Base-by-base conservation (phyloP, 2,113 vertebrate species). In the Guaruba guarouba region DNA sequence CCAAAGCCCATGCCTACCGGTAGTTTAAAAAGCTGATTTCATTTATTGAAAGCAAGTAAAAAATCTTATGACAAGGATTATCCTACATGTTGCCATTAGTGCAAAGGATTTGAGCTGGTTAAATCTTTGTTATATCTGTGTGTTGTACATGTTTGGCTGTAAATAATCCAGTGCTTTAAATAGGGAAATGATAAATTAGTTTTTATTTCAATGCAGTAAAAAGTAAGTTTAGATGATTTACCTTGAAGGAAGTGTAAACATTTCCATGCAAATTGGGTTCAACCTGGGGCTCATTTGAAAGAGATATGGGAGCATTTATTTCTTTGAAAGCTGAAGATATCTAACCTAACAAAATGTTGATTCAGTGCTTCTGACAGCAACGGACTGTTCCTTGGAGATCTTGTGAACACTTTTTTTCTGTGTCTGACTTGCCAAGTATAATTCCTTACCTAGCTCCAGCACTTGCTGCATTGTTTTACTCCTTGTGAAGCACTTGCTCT, bases 191-290 rank as follows among this genome's bases (percentile, higher is more conserved):
- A 77, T 33, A 91, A 86, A 84, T 92, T 48, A 86, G 15, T 54
- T 64, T 86, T 70, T 24, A 62, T 78, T 91, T 92, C 71, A 90
- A 80, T 64, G 62, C 84, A 54, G 12, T 33, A 44, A 83, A 92
- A 96, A 93, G 27, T 71, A 82, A 64, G 81, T 87, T 94, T 87
- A 63, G 52, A 82, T 61, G 17, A 89, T 82, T 82, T 97, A 84
- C 19, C 68, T 93, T 90, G 88, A 96, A 95, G 87, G 73, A 90
- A 95, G 23, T 55, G 88, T 96, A 97, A 97, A 97, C 43, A 92
- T 68, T 93, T 83, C 43, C 15, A 13, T 93, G 77, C 66, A 96
- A 96, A 97, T 83, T 71, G 51, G 41, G 74, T 92, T 92, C 61
- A 92, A 35, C 78, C 41, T 92, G 88, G 85, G 88, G 97, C n/a